Evolutionary conservation across 2,113 vertebrate species (phyloP), one percentile per base, ranked within the genome.

Genomic region (Hucho hucho): DNA sequence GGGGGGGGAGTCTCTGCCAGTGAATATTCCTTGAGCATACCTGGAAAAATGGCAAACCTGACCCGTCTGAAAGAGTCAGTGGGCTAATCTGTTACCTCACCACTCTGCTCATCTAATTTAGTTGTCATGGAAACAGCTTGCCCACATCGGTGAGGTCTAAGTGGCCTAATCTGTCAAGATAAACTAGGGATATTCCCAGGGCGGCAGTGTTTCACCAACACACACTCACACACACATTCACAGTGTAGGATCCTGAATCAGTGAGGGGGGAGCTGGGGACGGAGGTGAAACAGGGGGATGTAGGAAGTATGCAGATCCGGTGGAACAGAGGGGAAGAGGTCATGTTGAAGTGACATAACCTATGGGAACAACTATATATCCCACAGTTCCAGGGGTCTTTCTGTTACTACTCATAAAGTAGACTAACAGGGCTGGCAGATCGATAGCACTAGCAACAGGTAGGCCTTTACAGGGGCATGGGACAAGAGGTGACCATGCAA

Each of bases 141-240:
- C 75, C 80, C 83, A 87, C 79, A 77, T 83, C 64, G 81, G 26
- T 76, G 79, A 79, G 84, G 78, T 88, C 88, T 91, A 92, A 90
- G 86, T 79, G 29, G 87, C 81, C 90, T 92, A 93, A 92, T 92
- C 90, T 87, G 87, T 83, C 59, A n/a, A 87, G 88, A 91, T 91
- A 85, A 92, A 92, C 83, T 59, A 46, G 76, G 89, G 91, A 89
- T 89, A 89, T 91, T 90, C 81, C 82, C 76, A 78, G 87, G 80
- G 77, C 78, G 64, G 53, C 56, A 75, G 87, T 88, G 87, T 82
- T 90, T 85, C 87, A 87, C 87, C 87, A 87, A 87, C 77, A 88
- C 86, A 85, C 70, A 78, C 43, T 70, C 69, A 67, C 58, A n/a
- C 37, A 43, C 37, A 43, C 37, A 43, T 9, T 43, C 9, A 68